Conservation (phyloP, 2,888 invertebrate species). For the Stratiomys singularior region DNA sequence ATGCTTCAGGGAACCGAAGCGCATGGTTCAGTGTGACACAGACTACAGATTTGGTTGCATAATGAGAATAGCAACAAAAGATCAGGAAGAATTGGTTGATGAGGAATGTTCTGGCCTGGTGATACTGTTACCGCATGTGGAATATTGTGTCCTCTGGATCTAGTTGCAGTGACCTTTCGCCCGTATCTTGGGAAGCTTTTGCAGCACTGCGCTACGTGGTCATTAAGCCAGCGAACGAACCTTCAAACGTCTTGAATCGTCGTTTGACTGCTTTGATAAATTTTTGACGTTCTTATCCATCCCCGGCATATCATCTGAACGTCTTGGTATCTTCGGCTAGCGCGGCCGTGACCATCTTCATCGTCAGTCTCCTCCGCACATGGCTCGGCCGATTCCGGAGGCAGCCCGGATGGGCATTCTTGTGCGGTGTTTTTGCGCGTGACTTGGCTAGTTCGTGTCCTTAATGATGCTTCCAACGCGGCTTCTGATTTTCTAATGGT, state of each 20-base stretch:
- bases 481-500: slow-evolving; percentile 44
- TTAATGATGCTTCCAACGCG: slow-evolving; percentile 35
- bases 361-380: slow-evolving; percentile 9
- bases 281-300: slow-evolving; percentile 23
- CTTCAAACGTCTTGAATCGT: neutral
- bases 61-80: too few species aligned
- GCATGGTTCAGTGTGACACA: too few species aligned
- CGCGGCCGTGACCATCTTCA: slow-evolving; percentile 5
- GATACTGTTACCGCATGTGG: too few species aligned
- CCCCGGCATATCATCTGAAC: neutral
- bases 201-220: neutral
- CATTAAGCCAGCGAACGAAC: neutral
- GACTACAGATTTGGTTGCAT: too few species aligned
- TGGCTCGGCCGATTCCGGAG: neutral
- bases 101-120: too few species aligned
- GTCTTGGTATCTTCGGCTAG: neutral
- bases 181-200: neutral
- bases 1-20: too few species aligned
- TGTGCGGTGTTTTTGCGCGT: slow-evolving; percentile 43
- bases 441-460: slow-evolving; percentile 44
- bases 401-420: slow-evolving; percentile 25
- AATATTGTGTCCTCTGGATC: too few species aligned
- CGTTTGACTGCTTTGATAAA: slow-evolving; percentile 8
- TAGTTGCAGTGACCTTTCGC: too few species aligned
- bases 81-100: too few species aligned